A percentile compares a stretch with the other conserved stretches of the same genome.
Evolutionary conservation across 2,113 vertebrate species (phyloP).

Genomic region (Peromyscus leucopus): DNA sequence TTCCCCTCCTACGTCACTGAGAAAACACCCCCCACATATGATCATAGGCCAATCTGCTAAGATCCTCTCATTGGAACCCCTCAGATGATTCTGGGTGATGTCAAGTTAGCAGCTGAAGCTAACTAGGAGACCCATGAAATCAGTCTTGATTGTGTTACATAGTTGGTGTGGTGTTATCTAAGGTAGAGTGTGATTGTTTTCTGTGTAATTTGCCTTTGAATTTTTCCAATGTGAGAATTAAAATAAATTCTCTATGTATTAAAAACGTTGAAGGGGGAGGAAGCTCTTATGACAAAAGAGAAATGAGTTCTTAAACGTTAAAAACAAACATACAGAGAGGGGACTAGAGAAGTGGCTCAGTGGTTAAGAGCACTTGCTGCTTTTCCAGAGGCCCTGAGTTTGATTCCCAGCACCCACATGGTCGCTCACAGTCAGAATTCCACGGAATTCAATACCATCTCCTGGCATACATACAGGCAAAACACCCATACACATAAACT

Average conservation of each 20-base stretch:
- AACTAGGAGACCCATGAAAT: background rate
- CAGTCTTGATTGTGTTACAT: background rate
- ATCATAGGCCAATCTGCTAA: background rate
- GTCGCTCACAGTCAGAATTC: background rate
- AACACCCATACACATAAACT: background rate
- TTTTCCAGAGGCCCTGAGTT: background rate
- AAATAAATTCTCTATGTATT: slow-evolving; percentile 27
- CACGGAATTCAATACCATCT: background rate
- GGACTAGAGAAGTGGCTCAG: background rate
- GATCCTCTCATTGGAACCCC: background rate
- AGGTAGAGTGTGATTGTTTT: slow-evolving; percentile 16
- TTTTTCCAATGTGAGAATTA: background rate
- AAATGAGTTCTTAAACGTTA: slow-evolving; percentile 11
- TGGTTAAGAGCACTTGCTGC: background rate
- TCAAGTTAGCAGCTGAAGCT: background rate
- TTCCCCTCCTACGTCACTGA: background rate
- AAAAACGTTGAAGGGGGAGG: background rate
- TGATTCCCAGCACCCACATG: background rate
- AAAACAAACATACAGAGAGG: background rate
- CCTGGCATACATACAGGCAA: background rate
- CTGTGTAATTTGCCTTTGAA: background rate
- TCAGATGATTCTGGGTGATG: background rate
- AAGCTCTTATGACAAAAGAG: background rate
- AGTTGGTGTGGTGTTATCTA: background rate
- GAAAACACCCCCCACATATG: background rate